A percentile compares a stretch with the other conserved stretches of the same genome.
These are phyloP conservation scores for Vanessa atalanta DNA, from an alignment of 1,140 invertebrate genomes.

Conservation along the genomic window DNA sequence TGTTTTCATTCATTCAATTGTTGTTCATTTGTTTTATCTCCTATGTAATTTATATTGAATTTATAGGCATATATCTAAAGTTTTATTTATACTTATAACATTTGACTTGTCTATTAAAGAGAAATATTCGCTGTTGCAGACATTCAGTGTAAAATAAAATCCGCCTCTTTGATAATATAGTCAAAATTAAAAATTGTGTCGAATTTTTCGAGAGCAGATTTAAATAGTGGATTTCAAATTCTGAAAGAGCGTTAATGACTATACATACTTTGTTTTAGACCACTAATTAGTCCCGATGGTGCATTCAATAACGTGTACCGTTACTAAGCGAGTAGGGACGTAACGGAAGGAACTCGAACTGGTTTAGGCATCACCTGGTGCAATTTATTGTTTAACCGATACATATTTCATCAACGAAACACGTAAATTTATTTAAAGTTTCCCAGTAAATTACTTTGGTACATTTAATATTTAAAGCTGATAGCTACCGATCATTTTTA, in stretches of 20 bases:
- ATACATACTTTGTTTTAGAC: conserved; percentile 32
- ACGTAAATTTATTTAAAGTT: not conserved
- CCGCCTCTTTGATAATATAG: not conserved
- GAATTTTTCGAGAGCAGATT: conserved; percentile 15
- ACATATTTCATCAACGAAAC: not conserved
- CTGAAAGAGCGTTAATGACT: conserved; percentile 34
- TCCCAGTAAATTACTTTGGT: too few relatives aligned
- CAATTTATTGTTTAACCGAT: conserved; percentile 20
- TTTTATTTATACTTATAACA: too few relatives aligned
- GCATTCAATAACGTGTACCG: conserved; percentile 36
- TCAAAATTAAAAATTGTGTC: not conserved
- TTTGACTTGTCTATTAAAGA: too few relatives aligned
- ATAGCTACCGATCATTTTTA: too few relatives aligned
- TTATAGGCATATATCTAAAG: too few relatives aligned
- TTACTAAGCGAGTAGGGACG: conserved; percentile 27
- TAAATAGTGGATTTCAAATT: conserved; percentile 33
- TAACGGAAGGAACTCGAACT: conserved; percentile 27
- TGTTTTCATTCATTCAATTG: too few relatives aligned
- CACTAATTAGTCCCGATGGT: conserved; percentile 40
- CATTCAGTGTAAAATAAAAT: too few relatives aligned
- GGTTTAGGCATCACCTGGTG: conserved; percentile 31
- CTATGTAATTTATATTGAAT: too few relatives aligned
- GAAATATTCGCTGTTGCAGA: too few relatives aligned
- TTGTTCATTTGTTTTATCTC: too few relatives aligned
- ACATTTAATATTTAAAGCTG: too few relatives aligned